Percentiles rank a stretch among this genome's conserved stretches.
phyloP scores from a whole-genome alignment of 2,797 vertebrate species.

The Clarias fuscus region DNA sequence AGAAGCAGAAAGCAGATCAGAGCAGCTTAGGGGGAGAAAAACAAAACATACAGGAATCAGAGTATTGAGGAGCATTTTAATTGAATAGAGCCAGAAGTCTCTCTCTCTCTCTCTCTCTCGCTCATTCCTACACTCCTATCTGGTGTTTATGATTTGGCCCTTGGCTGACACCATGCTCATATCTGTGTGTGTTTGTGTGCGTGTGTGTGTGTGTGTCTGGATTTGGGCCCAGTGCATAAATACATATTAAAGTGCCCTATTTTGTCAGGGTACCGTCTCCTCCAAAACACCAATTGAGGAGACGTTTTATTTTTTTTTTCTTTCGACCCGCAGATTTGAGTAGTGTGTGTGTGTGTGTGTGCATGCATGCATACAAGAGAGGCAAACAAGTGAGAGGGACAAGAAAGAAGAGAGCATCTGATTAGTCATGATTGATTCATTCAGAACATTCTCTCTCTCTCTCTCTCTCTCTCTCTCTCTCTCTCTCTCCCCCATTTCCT shows the following conservation, averaged over 20 bases:
- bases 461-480: constrained; percentile 46
- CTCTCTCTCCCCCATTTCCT: constrained; percentile 48
- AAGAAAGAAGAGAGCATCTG: constrained; percentile 63
- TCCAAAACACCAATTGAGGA: constrained; percentile 49
- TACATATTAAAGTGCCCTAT: constrained; percentile 75
- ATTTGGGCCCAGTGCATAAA: constrained; percentile 69
- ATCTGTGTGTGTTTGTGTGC: not conserved
- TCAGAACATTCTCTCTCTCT: constrained; percentile 62
- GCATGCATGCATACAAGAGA: not conserved
- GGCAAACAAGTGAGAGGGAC: constrained; percentile 44
- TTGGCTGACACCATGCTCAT: constrained; percentile 14
- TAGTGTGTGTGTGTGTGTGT: constrained; percentile 11
- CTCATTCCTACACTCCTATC: not conserved
- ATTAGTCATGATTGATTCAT: constrained; percentile 80
- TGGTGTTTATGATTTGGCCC: constrained; percentile 24
- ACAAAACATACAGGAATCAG: not conserved
- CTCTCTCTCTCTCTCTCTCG: not conserved
- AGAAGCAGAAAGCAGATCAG: not conserved
- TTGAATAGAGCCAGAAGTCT: not conserved
- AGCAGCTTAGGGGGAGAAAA: not conserved
- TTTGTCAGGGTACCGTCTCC: constrained; percentile 66
- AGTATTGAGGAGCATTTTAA: not conserved
- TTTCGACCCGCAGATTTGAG: constrained; percentile 11
- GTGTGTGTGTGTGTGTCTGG: constrained; percentile 53
- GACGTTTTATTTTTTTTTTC: constrained; percentile 37